Evolutionary conservation across 2,113 vertebrate genomes (phyloP).

Genomic region (Montifringilla adamsi): DNA sequence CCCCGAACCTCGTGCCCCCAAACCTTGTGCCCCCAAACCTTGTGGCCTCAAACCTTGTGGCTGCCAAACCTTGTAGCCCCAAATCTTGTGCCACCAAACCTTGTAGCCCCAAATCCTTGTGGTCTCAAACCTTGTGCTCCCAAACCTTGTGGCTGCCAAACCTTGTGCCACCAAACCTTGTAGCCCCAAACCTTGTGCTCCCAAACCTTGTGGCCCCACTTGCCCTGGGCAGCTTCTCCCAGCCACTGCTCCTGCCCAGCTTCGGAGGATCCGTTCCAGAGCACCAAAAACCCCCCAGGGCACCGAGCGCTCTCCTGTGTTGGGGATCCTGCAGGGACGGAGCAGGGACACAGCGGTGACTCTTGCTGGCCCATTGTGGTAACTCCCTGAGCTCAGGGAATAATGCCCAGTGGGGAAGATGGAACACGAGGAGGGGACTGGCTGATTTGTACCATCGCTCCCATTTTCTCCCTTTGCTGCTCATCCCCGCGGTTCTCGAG

Average conservation of each 20-base stretch:
- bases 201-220: not conserved
- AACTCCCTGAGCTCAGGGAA: not conserved
- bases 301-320: not conserved
- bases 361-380: not conserved
- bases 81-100: no score
- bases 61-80: rapidly evolving
- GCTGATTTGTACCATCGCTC: not conserved
- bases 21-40: no score
- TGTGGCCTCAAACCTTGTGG: not conserved
- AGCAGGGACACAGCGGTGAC: rapidly evolving
- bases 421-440: not conserved
- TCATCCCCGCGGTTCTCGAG: not conserved
- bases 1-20: no score
- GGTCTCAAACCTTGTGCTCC: not conserved
- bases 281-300: rapidly evolving
- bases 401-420: not conserved
- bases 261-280: not conserved
- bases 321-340: not conserved
- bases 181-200: not conserved
- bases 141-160: not conserved
- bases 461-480: not conserved
- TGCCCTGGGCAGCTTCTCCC: not conserved
- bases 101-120: not conserved
- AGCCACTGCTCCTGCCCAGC: not conserved
- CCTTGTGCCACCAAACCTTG: no score